phyloP scores from a whole-genome alignment of 2,888 invertebrate species.

The Dione vanillae region DNA sequence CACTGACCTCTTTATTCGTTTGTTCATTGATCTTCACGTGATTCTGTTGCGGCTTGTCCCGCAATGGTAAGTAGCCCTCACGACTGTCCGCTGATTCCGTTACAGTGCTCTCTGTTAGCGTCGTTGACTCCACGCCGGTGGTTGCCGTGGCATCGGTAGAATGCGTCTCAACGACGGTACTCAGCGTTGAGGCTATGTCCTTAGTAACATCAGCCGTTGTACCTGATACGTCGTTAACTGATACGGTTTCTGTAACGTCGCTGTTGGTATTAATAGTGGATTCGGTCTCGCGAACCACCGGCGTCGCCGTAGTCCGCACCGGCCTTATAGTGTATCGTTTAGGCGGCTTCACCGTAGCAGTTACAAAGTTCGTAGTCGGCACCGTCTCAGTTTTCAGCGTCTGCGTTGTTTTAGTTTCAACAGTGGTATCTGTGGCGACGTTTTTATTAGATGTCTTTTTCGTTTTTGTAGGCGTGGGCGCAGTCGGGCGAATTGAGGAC shows the following conservation, averaged over 20 bases:
- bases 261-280: constrained; percentile 74
- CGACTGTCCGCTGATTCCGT: constrained; percentile 77
- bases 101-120: constrained; percentile 63
- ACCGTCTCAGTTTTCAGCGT: constrained; percentile 63
- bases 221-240: constrained; percentile 62
- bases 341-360: constrained; percentile 71
- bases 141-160: constrained; percentile 71
- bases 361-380: constrained; percentile 63
- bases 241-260: constrained; percentile 81
- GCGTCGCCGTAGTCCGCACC: constrained; percentile 72
- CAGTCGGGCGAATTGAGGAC: constrained; percentile 68
- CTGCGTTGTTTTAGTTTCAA: constrained; percentile 68
- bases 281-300: constrained; percentile 74
- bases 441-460: constrained; percentile 73
- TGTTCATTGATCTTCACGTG: constrained; percentile 82
- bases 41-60: constrained; percentile 78
- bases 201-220: constrained; percentile 67
- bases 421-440: constrained; percentile 63
- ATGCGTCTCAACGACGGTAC: constrained; percentile 66
- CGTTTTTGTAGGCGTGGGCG: constrained; percentile 69
- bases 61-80: constrained; percentile 78
- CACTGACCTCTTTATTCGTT: constrained; percentile 84
- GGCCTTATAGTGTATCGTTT: constrained; percentile 83
- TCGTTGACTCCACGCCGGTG: constrained; percentile 69
- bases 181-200: constrained; percentile 65